These are phyloP conservation scores for Notarius lentiginosus DNA, from an alignment of 2,113 vertebrate species.

Conservation along the genomic window DNA sequence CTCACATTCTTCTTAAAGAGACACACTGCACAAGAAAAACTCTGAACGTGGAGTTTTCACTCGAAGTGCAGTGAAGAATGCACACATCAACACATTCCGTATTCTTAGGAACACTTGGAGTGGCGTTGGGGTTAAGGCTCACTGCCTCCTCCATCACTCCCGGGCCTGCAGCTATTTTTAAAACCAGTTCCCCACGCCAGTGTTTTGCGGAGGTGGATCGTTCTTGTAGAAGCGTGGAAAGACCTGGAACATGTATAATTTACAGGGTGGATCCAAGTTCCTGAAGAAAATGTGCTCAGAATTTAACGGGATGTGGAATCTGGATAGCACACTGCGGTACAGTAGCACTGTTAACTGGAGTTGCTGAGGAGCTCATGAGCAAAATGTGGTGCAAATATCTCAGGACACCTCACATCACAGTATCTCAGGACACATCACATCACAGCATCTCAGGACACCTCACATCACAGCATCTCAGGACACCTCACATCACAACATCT, in stretches of 20 bases:
- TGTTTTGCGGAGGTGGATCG: neutral
- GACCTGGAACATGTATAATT: constrained; percentile 22
- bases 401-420: too few relatives aligned
- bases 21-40: neutral
- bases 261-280: constrained; percentile 25
- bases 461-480: too few relatives aligned
- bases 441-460: too few relatives aligned
- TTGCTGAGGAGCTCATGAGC: neutral
- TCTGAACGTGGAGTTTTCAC: neutral
- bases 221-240: neutral
- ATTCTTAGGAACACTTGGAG: constrained; percentile 30
- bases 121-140: neutral
- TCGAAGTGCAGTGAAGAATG: neutral
- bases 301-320: neutral
- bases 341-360: neutral
- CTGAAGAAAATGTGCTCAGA: neutral
- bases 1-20: neutral
- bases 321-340: neutral
- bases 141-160: neutral
- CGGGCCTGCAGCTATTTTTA: constrained; percentile 13
- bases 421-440: too few relatives aligned
- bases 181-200: neutral
- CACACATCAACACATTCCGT: neutral
- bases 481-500: too few relatives aligned
- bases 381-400: neutral